These are phyloP conservation scores for Eubasilissa regina DNA, from an alignment of 1,140 invertebrate species.

Conservation along the genomic window DNA sequence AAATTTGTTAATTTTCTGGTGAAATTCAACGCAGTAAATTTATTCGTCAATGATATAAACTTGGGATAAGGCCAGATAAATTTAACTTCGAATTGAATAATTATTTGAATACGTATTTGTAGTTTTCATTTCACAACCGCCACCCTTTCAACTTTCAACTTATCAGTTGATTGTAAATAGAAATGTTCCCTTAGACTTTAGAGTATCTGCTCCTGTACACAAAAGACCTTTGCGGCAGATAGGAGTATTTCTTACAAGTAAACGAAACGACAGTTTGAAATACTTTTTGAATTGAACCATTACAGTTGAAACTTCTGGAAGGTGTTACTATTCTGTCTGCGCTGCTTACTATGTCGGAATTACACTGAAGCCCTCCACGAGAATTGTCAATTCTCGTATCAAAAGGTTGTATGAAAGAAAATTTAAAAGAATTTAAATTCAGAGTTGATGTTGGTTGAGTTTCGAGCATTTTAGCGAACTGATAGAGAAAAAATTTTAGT, in stretches of 20 bases:
- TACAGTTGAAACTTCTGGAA: slow-evolving; percentile 18
- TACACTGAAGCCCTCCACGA: slow-evolving; percentile 16
- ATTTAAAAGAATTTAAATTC: slow-evolving; percentile 1
- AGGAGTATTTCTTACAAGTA: slow-evolving; percentile 22
- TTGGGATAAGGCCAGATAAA: too few relatives aligned
- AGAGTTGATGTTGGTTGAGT: background rate
- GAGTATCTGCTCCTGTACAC: background rate
- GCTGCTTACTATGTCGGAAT: background rate
- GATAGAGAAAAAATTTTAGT: background rate
- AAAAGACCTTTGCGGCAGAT: slow-evolving; percentile 11
- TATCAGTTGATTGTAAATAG: slow-evolving; percentile 21
- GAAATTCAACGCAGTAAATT: too few relatives aligned
- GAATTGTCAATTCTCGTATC: slow-evolving; percentile 21
- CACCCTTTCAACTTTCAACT: slow-evolving; percentile 11
- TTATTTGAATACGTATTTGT: background rate
- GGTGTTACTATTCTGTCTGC: background rate
- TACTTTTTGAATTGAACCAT: slow-evolving; percentile 39
- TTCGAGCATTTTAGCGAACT: background rate
- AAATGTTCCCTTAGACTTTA: slow-evolving; percentile 18
- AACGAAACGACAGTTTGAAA: slow-evolving; percentile 28
- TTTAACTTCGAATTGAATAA: too few relatives aligned
- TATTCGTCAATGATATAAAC: too few relatives aligned
- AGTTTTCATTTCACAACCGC: slow-evolving; percentile 4
- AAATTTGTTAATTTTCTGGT: too few relatives aligned
- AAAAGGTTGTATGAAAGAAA: background rate